Evolutionary conservation across 2,113 vertebrate species (phyloP).

Genomic region (Zingel zingel): DNA sequence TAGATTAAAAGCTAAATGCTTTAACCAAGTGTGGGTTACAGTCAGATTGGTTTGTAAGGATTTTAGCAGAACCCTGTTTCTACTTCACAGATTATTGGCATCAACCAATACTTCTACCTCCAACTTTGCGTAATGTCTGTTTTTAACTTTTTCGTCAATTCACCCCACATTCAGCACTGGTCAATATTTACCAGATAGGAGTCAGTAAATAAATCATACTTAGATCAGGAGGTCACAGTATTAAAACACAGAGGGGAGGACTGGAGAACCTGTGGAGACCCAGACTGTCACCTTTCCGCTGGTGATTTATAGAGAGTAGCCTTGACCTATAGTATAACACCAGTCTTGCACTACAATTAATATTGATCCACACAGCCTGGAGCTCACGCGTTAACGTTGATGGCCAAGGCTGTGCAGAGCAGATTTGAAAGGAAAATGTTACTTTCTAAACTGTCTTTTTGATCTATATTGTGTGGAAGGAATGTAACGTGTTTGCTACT

Average conservation of each 20-base stretch:
- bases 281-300: conserved; percentile 77
- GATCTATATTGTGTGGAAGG: neutral
- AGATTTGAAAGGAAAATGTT: conserved; percentile 50
- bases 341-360: conserved; percentile 73
- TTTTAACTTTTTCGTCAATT: conserved; percentile 35
- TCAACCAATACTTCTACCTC: neutral
- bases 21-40: conserved; percentile 1
- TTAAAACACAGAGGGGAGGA: conserved; percentile 57
- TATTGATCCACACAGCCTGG: conserved; percentile 73
- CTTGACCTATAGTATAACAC: conserved; percentile 76
- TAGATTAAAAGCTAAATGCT: conserved; percentile 22
- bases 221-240: conserved; percentile 57
- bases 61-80: neutral
- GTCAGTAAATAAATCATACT: conserved; percentile 74
- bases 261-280: conserved; percentile 61
- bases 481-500: neutral
- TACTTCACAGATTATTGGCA: neutral
- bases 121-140: conserved; percentile 12
- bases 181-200: conserved; percentile 76
- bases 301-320: conserved; percentile 77
- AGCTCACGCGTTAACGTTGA: conserved; percentile 46
- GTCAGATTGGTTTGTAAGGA: neutral
- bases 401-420: conserved; percentile 20
- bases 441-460: conserved; percentile 28
- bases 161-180: conserved; percentile 32